Base-by-base conservation (phyloP, 2,113 vertebrate species). In the Pollimyrus isidori region DNA sequence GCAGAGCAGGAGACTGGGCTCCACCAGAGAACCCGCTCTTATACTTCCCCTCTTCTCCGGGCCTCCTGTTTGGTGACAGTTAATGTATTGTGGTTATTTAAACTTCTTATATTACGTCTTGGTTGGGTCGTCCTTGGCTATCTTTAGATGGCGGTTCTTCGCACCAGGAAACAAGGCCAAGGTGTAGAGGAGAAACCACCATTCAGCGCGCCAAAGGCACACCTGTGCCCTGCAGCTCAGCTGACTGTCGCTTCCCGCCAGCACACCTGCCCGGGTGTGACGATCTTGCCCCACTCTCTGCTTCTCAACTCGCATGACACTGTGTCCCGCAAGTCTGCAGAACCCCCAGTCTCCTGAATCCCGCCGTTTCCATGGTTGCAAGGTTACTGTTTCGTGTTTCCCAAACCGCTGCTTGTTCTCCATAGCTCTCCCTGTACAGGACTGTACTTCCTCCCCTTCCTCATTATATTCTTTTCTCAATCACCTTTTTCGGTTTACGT, bases 41-140 rank as follows among this genome's bases (percentile, higher is more conserved):
- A 76, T 73, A 50, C 62, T 69, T 65, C 21, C 82, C 82, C 26
- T 86, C 49, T 86, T 15, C 87, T 62, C 76, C 19, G 4, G 50
- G 88, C 73, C 52, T 89, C 42, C 88, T 85, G 88, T 85, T 80
- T 46, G 80, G 76, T 26, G 88, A 50, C 88, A 30, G 76, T 85
- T 89, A n/a, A 58, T 85, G 80, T 48, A 85, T 35, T 89, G 88
- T 89, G 80, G 88, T 85, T 85, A 30, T 48, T 26, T 17, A 58
- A 17, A 62, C 48, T 83, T n/a, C 39, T 82, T 35, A 21, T 26
- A 45, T 84, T 45, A 35, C 56, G 26, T 58, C 35, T 62, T 46
- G 56, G 30, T 62, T 87, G 19, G 10, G 53, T 46, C 21, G 30
- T 4, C 87, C 49, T 65, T 48, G 39, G 87, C 52, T 87, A 87